phyloP scores from a whole-genome alignment of 2,113 vertebrate genomes.

The Pteruthius melanotis region DNA sequence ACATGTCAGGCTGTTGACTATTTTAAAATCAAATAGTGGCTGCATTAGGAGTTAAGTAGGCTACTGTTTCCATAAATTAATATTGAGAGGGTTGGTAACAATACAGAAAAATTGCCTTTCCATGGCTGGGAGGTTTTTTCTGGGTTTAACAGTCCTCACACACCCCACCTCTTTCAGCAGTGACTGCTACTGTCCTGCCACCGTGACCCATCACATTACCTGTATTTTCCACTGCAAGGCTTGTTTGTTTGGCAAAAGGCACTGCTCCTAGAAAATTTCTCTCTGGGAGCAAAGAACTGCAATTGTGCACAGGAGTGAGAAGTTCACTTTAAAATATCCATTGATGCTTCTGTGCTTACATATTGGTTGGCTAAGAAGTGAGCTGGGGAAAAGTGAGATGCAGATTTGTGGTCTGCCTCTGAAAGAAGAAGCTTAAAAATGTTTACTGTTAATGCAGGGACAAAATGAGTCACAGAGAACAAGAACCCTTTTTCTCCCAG shows the following conservation, averaged over 20 bases:
- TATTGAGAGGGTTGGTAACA: not conserved
- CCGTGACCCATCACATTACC: not conserved
- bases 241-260: not conserved
- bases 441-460: not conserved
- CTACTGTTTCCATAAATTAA: not conserved
- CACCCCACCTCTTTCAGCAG: not conserved
- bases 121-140: not conserved
- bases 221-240: not conserved
- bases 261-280: not conserved
- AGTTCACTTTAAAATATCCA: not conserved
- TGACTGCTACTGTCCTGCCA: not conserved
- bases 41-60: not conserved
- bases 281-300: not conserved
- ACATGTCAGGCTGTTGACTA: not conserved
- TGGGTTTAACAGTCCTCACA: not conserved
- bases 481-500: not conserved
- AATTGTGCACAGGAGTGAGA: not conserved
- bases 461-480: not conserved
- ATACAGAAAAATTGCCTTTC: not conserved
- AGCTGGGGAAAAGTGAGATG: not conserved
- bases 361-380: not conserved
- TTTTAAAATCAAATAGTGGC: not conserved
- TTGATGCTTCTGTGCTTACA: not conserved
- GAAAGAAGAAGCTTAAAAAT: not conserved
- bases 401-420: not conserved